phyloP scores from a whole-genome alignment of 2,888 invertebrate species.

The Athripsodes cinereus region DNA sequence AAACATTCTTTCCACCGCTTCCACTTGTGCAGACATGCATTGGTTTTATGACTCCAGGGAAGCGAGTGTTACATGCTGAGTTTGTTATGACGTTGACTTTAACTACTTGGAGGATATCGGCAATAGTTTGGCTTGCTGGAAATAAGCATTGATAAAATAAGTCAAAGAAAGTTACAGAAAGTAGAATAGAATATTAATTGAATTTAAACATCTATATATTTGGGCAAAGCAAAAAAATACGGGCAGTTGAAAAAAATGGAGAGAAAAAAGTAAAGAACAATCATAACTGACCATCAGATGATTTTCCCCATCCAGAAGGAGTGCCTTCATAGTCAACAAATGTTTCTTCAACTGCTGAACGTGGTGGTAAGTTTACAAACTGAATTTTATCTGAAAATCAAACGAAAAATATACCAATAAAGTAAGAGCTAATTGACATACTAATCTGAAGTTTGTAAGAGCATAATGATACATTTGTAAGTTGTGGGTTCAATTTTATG shows the following conservation, averaged over 20 bases:
- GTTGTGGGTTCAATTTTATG: too few species aligned
- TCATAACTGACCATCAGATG: slow-evolving; percentile 31
- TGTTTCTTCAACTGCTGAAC: slow-evolving; percentile 23
- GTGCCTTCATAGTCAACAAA: slow-evolving; percentile 30
- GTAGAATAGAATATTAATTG: too few species aligned
- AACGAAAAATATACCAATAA: neutral
- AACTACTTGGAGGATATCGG: slow-evolving; percentile 32
- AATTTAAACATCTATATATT: too few species aligned
- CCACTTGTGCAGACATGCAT: slow-evolving; percentile 47
- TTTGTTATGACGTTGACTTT: slow-evolving; percentile 37
- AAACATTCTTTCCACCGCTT: slow-evolving; percentile 39
- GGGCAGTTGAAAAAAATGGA: too few species aligned
- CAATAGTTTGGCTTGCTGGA: slow-evolving; percentile 28
- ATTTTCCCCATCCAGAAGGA: slow-evolving; percentile 37
- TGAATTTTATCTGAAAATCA: slow-evolving; percentile 30
- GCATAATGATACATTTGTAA: too few species aligned
- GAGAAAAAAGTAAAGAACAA: neutral
- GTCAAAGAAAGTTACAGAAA: too few species aligned
- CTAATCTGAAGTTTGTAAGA: too few species aligned
- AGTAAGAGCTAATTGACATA: too few species aligned
- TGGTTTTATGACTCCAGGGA: slow-evolving; percentile 35
- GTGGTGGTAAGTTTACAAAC: slow-evolving; percentile 28
- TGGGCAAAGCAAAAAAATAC: too few species aligned
- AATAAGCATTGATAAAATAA: slow-evolving; percentile 1
- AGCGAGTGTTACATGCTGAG: slow-evolving; percentile 39